Evolutionary conservation across 2,888 invertebrate species (phyloP).

Genomic region (Amiota communis): DNA sequence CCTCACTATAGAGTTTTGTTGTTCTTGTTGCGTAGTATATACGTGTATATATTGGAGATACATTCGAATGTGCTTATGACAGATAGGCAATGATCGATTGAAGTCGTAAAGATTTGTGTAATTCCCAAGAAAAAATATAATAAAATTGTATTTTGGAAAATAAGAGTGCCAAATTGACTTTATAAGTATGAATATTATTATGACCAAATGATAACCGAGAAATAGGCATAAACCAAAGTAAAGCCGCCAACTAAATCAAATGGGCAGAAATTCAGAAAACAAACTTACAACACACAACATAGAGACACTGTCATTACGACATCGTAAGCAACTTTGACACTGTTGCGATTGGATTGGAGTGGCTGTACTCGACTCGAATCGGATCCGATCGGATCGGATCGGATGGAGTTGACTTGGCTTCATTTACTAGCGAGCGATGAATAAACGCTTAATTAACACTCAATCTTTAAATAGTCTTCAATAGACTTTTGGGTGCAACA

Average conservation of each 20-base stretch:
- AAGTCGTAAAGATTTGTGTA: constrained; percentile 3
- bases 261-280: neutral
- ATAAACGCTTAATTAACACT: constrained; percentile 67
- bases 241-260: constrained; percentile 29
- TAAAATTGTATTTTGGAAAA: too few relatives aligned
- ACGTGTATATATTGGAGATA: too few relatives aligned
- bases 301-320: constrained; percentile 41
- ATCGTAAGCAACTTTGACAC: constrained; percentile 62
- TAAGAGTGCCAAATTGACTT: too few relatives aligned
- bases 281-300: neutral
- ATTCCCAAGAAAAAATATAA: too few relatives aligned
- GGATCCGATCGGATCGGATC: neutral
- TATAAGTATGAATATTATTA: neutral
- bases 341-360: constrained; percentile 30
- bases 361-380: neutral
- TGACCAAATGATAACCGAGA: constrained; percentile 47
- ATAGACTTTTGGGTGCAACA: neutral
- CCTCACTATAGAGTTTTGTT: neutral
- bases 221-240: constrained; percentile 37
- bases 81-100: constrained; percentile 58
- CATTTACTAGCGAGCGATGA: constrained; percentile 43
- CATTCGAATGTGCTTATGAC: constrained; percentile 2
- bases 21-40: too few relatives aligned
- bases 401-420: constrained; percentile 1
- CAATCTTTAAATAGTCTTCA: constrained; percentile 47